Percentiles rank a stretch among this genome's conserved stretches.
These are phyloP conservation scores for Pseudopleuronectes americanus DNA, from an alignment of 2,797 vertebrate genomes.

Conservation along the genomic window DNA sequence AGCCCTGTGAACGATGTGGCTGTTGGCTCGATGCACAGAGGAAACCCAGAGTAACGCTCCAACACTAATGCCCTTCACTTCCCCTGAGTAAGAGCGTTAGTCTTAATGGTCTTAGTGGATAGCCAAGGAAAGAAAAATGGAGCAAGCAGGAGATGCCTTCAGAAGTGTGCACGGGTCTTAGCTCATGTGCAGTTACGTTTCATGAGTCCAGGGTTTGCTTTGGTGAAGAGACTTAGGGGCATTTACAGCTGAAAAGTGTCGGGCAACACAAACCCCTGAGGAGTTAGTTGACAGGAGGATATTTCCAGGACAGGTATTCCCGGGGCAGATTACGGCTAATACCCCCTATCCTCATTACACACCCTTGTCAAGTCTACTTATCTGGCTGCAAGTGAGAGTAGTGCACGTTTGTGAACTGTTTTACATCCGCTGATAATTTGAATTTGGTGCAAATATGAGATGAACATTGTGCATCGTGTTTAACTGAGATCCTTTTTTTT, in stretches of 20 bases:
- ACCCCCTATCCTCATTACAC: conserved; percentile 72
- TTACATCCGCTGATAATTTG: not conserved
- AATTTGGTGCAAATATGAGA: not conserved
- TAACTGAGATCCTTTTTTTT: not conserved
- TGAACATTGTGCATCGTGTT: not conserved
- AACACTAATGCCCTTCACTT: conserved; percentile 49
- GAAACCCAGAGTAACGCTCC: conserved; percentile 16
- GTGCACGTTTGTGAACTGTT: conserved; percentile 29
- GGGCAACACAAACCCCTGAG: conserved; percentile 30
- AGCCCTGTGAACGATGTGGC: not conserved
- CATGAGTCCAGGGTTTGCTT: not conserved
- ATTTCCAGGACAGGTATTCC: conserved; percentile 73
- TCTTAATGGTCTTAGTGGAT: conserved; percentile 73
- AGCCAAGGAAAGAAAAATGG: conserved; percentile 33
- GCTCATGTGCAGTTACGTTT: not conserved
- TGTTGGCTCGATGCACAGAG: not conserved
- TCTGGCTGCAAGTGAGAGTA: conserved; percentile 71
- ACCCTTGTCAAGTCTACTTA: conserved; percentile 41
- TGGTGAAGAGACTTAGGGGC: not conserved
- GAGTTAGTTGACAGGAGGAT: conserved; percentile 51
- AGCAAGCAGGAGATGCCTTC: conserved; percentile 13
- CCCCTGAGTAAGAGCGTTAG: conserved; percentile 68
- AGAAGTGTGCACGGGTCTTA: conserved; percentile 8
- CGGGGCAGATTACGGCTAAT: conserved; percentile 82
- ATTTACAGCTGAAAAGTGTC: conserved; percentile 20